These are phyloP conservation scores for Numenius arquata DNA, from an alignment of 2,113 vertebrate species.

Conservation along the genomic window DNA sequence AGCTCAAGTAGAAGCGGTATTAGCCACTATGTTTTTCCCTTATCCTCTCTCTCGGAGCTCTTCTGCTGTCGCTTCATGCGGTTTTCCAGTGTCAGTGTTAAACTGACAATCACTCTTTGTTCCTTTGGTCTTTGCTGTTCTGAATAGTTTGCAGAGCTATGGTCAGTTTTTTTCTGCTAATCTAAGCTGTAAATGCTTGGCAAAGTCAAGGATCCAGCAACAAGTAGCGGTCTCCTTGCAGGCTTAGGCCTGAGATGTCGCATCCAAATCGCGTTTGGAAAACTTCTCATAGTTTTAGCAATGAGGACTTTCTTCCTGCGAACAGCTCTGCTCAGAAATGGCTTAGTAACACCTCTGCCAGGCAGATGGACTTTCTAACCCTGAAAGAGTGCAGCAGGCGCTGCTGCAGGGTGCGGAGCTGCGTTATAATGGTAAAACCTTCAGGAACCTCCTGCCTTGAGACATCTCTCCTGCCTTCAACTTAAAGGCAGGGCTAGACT, in stretches of 20 bases:
- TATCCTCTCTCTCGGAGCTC: neutral
- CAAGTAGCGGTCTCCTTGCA: neutral
- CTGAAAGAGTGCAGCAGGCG: rapidly evolving
- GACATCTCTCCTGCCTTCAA: neutral
- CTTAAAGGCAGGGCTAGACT: neutral
- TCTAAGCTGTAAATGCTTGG: constrained; percentile 39
- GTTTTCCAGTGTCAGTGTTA: constrained; percentile 25
- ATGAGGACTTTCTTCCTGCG: neutral
- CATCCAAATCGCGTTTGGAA: neutral
- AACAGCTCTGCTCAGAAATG: neutral
- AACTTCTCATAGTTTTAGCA: neutral
- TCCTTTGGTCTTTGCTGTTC: constrained; percentile 8
- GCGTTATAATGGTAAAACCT: neutral
- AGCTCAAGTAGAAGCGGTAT: neutral
- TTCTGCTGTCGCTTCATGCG: neutral
- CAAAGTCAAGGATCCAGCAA: neutral
- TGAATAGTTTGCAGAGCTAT: constrained; percentile 11
- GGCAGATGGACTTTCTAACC: neutral
- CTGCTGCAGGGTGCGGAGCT: neutral
- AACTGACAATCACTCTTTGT: constrained; percentile 55
- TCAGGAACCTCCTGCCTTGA: neutral
- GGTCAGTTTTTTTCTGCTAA: constrained; percentile 25
- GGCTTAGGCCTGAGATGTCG: neutral
- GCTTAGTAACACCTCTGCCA: neutral
- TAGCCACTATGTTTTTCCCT: neutral